These are phyloP conservation scores for Digitonthophagus gazella DNA, from an alignment of 2,888 invertebrate species.

Conservation along the genomic window DNA sequence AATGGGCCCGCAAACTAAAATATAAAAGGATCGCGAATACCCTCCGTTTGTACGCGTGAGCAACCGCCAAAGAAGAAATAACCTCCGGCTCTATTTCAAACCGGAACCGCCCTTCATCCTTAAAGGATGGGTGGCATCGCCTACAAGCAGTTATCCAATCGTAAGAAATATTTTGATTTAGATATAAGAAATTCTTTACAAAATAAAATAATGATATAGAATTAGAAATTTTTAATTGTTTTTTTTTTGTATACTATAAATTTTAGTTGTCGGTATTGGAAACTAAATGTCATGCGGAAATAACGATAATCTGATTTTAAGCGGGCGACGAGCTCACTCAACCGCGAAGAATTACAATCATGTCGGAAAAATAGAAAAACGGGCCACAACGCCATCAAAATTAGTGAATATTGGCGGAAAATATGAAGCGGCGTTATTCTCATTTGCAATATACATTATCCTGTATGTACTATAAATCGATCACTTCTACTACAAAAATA, in stretches of 20 bases:
- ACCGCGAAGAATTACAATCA: slow-evolving; percentile 52
- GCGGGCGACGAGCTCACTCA: slow-evolving; percentile 32
- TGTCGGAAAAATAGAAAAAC: slow-evolving; percentile 52
- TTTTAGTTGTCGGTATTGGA: slow-evolving; percentile 4
- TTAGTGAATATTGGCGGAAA: slow-evolving; percentile 54
- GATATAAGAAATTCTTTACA: slow-evolving; percentile 31
- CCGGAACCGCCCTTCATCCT: slow-evolving; percentile 22
- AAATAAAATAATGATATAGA: slow-evolving; percentile 27
- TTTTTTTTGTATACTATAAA: neutral
- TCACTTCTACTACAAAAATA: too few species aligned
- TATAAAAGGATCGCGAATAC: slow-evolving; percentile 40
- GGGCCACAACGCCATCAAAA: slow-evolving; percentile 51
- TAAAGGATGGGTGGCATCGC: slow-evolving; percentile 17
- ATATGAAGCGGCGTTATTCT: slow-evolving; percentile 42
- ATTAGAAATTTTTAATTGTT: neutral
- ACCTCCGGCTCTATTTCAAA: slow-evolving; percentile 27
- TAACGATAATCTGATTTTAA: slow-evolving; percentile 48
- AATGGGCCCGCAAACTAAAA: slow-evolving; percentile 38
- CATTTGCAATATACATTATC: slow-evolving; percentile 38
- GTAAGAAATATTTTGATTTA: slow-evolving; percentile 26
- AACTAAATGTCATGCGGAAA: slow-evolving; percentile 42
- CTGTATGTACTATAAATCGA: slow-evolving; percentile 24
- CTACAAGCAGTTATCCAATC: slow-evolving; percentile 33
- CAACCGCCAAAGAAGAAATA: slow-evolving; percentile 35
- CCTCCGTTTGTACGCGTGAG: slow-evolving; percentile 35